These are phyloP conservation scores for Turdus rufiventris DNA, from an alignment of 2,113 vertebrate species.

Conservation along the genomic window DNA sequence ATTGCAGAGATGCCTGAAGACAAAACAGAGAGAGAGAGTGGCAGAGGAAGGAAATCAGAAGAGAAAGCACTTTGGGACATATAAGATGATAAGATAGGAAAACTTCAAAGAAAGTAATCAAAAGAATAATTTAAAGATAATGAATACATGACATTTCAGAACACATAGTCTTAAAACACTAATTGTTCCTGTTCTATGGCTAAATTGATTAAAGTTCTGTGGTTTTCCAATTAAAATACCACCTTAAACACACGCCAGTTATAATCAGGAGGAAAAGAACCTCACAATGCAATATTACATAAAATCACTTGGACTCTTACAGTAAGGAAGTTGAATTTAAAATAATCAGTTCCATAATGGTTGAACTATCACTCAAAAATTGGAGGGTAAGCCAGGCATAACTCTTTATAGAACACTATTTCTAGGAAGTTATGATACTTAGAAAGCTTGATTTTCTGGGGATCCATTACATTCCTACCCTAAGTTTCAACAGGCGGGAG, in stretches of 20 bases:
- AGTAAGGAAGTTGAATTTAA: not conserved
- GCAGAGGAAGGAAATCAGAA: not conserved
- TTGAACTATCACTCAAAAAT: not conserved
- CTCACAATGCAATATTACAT: not conserved
- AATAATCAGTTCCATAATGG: not conserved
- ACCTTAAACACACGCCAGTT: not conserved
- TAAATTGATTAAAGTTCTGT: not conserved
- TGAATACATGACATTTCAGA: not conserved
- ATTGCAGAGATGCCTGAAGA: constrained; percentile 9
- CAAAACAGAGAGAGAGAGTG: not conserved
- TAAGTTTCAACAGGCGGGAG: not conserved
- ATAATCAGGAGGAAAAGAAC: not conserved
- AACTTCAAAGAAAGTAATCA: constrained; percentile 37
- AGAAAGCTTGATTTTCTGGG: not conserved
- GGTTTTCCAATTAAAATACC: not conserved
- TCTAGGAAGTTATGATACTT: not conserved
- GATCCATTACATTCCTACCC: not conserved
- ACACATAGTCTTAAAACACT: not conserved
- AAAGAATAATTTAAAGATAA: constrained; percentile 20
- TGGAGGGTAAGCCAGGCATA: not conserved
- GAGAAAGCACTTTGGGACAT: not conserved
- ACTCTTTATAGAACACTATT: not conserved
- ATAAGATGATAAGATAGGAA: not conserved
- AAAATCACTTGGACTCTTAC: not conserved
- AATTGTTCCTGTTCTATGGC: not conserved